phyloP scores from a whole-genome alignment of 2,888 invertebrate species.

The Cacoxenus indagator region DNA sequence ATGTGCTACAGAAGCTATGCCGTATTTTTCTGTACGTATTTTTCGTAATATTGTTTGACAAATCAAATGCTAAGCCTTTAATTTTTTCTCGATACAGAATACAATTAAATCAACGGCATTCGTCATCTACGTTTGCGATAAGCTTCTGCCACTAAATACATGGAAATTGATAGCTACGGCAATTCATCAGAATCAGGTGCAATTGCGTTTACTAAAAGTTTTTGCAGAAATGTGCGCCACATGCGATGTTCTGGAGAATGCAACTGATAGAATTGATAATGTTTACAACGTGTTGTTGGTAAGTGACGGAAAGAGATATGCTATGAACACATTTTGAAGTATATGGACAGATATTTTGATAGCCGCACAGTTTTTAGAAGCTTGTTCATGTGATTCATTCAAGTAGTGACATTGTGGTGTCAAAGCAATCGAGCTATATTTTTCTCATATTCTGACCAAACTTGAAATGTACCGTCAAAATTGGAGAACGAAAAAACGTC shows the following conservation, averaged over 20 bases:
- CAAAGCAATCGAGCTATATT: no score
- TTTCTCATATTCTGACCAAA: no score
- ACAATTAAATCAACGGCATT: slow-evolving; percentile 89
- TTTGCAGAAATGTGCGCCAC: slow-evolving; percentile 87
- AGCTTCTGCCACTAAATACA: slow-evolving; percentile 82
- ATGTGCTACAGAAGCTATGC: slow-evolving; percentile 87
- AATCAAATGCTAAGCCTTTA: background rate
- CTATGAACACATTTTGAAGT: no score
- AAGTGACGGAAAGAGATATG: slow-evolving; percentile 57
- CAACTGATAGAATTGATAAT: slow-evolving; percentile 80
- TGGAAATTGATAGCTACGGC: slow-evolving; percentile 76
- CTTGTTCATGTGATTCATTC: no score
- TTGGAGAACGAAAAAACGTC: no score
- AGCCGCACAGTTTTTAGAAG: background rate
- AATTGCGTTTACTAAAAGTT: slow-evolving; percentile 86
- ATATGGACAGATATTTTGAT: no score
- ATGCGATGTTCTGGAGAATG: slow-evolving; percentile 83
- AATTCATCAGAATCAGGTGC: slow-evolving; percentile 76
- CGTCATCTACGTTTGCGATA: slow-evolving; percentile 85
- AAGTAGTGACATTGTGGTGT: no score
- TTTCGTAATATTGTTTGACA: background rate
- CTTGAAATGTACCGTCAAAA: no score
- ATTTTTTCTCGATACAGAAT: slow-evolving; percentile 73
- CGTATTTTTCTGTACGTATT: slow-evolving; percentile 85
- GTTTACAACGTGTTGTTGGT: slow-evolving; percentile 86